These are phyloP conservation scores for Pomacea maculata DNA, from an alignment of 1,140 invertebrate genomes.

Conservation along the genomic window DNA sequence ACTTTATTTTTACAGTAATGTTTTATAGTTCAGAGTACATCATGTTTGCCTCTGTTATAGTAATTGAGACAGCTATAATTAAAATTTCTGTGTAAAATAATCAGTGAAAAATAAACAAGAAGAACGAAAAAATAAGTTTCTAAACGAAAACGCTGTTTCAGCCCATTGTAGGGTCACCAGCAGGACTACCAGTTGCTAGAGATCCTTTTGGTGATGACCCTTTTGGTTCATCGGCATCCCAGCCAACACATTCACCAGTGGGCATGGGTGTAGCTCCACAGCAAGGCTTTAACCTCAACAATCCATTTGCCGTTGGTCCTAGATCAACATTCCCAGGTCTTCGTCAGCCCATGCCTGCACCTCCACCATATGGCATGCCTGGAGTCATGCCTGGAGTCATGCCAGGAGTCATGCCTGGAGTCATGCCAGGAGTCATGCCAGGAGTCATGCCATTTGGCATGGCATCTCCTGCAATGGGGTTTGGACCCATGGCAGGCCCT, in stretches of 20 bases:
- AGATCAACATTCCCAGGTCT: too few relatives aligned
- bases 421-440: neutral
- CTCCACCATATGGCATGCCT: neutral
- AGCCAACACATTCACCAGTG: constrained; percentile 7
- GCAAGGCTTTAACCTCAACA: constrained; percentile 2
- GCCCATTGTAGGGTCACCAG: constrained; percentile 17
- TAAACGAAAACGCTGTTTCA: constrained; percentile 14
- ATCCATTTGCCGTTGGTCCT: neutral
- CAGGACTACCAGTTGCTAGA: constrained; percentile 24
- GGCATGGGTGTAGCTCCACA: constrained; percentile 13
- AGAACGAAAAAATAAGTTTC: too few relatives aligned
- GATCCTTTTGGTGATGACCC: constrained; percentile 49
- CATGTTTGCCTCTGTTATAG: too few relatives aligned
- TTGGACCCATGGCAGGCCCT: constrained; percentile 2
- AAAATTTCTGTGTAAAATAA: too few relatives aligned
- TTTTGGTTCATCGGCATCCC: constrained; percentile 24
- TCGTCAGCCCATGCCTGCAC: too few relatives aligned
- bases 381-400: neutral
- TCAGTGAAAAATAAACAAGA: too few relatives aligned
- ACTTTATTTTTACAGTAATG: too few relatives aligned
- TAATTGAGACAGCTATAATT: too few relatives aligned
- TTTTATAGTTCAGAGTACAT: too few relatives aligned
- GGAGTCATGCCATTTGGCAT: constrained; percentile 9
- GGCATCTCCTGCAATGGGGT: constrained; percentile 9
- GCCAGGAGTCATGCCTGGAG: constrained; percentile 6